Evolutionary conservation across 2,797 vertebrate species (phyloP).

Genomic region (Ptychobarbus kaznakovi): DNA sequence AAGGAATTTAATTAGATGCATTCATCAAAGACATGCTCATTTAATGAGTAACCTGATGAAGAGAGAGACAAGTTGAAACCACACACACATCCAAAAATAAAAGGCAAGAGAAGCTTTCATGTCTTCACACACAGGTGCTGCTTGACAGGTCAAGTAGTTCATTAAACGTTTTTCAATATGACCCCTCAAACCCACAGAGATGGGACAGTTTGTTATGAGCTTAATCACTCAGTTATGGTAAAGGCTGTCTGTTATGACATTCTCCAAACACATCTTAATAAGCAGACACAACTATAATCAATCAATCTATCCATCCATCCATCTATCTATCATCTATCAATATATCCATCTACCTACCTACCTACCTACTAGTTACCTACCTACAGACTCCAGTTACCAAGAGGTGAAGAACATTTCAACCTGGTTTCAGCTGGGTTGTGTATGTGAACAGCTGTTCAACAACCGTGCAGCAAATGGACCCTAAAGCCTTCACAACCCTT

Average conservation of each 20-base stretch:
- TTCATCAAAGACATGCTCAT: conserved; percentile 58
- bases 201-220: neutral
- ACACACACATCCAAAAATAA: conserved; percentile 13
- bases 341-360: too few species aligned
- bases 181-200: neutral
- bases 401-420: conserved; percentile 16
- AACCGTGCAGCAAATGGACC: conserved; percentile 4
- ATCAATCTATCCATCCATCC: too few species aligned
- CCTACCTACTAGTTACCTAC: too few species aligned
- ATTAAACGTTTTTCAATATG: conserved; percentile 9
- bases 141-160: conserved; percentile 7
- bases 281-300: neutral
- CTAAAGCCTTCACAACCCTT: conserved; percentile 35
- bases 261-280: neutral
- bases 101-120: conserved; percentile 3
- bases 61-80: conserved; percentile 31
- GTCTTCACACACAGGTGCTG: conserved; percentile 9
- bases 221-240: neutral
- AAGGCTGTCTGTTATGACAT: neutral
- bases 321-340: too few species aligned
- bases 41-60: conserved; percentile 54
- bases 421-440: neutral
- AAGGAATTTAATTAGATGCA: conserved; percentile 56
- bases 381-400: conserved; percentile 2
- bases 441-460: conserved; percentile 31